Conservation (phyloP, 1,140 invertebrate genomes). For the Pygmarrhopalites habei region DNA sequence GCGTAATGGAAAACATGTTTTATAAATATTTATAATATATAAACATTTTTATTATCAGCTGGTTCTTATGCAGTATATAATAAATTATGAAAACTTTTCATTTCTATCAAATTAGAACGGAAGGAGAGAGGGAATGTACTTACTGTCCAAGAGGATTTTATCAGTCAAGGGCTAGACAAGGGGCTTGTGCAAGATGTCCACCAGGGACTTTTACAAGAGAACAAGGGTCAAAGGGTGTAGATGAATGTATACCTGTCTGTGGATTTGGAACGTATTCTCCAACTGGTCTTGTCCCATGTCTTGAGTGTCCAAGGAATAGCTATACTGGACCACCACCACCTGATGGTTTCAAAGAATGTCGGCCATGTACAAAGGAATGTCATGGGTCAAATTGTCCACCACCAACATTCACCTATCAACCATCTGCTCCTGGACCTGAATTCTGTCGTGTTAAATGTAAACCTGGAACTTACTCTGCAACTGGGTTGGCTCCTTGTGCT, state of each 20-base stretch:
- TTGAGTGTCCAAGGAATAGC: conserved; percentile 89
- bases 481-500: conserved; percentile 89
- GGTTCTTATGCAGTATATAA: no score
- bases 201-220: conserved; percentile 84
- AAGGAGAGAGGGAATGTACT: conserved; percentile 79
- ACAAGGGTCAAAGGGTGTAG: conserved; percentile 67
- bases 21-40: no score
- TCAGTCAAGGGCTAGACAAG: conserved; percentile 83
- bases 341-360: conserved; percentile 88
- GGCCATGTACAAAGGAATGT: no score
- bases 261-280: conserved; percentile 93
- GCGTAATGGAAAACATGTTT: no score
- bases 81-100: no score
- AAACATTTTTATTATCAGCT: no score
- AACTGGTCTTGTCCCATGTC: conserved; percentile 85
- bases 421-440: conserved; percentile 73
- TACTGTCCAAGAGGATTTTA: conserved; percentile 83
- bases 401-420: conserved; percentile 84
- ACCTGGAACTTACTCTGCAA: conserved; percentile 88
- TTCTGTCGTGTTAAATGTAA: conserved; percentile 82
- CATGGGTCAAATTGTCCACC: conserved; percentile 85
- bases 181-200: conserved; percentile 78
- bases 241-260: conserved; percentile 84
- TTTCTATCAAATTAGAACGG: no score
- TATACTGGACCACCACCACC: conserved; percentile 79